Conservation (phyloP, 2,797 vertebrate genomes). For the Hypotaenidia philippensis region DNA sequence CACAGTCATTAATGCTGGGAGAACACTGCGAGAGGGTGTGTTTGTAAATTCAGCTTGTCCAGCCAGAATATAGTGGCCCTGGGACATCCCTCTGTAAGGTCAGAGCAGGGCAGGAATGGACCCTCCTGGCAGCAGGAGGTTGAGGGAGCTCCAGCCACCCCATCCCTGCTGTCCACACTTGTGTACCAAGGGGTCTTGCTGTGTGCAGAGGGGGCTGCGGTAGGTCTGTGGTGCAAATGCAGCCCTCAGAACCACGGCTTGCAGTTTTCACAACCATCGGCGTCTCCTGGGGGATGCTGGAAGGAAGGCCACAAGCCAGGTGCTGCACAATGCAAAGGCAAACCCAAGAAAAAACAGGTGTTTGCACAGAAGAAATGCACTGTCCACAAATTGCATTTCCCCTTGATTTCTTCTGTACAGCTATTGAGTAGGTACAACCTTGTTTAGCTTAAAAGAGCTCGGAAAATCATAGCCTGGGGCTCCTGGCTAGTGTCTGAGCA, state of each 20-base stretch:
- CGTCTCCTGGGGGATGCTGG: background rate
- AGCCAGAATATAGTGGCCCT: background rate
- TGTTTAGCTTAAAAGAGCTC: conserved; percentile 3
- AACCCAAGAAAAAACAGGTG: background rate
- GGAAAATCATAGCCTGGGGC: conserved; percentile 18
- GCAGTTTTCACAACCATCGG: background rate
- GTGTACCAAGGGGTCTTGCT: rapidly evolving
- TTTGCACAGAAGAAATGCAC: background rate
- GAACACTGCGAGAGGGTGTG: background rate
- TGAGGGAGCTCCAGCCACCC: background rate
- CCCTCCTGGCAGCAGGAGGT: background rate
- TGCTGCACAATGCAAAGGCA: background rate
- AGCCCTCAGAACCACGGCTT: background rate
- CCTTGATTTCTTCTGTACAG: background rate
- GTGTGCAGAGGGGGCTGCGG: background rate
- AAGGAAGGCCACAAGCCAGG: background rate
- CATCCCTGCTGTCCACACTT: background rate
- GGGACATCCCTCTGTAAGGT: background rate
- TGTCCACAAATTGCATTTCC: background rate
- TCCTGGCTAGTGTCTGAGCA: background rate
- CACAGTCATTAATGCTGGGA: background rate
- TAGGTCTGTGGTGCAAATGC: background rate
- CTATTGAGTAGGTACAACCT: background rate
- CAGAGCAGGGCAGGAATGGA: background rate
- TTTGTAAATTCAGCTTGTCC: background rate